Conservation (phyloP, 2,113 vertebrate genomes). For the Corythaixoides concolor region DNA sequence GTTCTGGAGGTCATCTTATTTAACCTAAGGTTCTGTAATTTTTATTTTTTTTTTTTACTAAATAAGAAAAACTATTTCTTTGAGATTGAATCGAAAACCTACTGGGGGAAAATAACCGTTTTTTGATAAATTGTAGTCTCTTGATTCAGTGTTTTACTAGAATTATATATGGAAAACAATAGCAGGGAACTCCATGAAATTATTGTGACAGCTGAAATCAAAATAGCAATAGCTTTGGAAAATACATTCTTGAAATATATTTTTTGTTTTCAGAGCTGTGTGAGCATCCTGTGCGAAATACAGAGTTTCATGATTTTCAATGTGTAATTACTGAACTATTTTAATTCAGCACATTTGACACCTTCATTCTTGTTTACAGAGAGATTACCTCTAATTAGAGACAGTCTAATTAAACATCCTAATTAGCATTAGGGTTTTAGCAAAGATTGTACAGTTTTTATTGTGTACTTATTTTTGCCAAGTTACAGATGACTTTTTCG, state of each 20-base stretch:
- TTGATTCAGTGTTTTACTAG: neutral
- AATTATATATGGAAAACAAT: constrained; percentile 27
- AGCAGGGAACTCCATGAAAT: constrained; percentile 34
- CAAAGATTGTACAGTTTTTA: neutral
- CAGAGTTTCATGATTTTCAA: neutral
- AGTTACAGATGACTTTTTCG: neutral
- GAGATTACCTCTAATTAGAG: constrained; percentile 34
- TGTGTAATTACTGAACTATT: neutral
- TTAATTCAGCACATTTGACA: neutral
- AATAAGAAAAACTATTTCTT: neutral
- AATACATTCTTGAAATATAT: neutral
- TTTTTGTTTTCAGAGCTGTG: neutral
- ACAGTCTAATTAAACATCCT: neutral
- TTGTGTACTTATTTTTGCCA: neutral
- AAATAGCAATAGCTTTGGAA: neutral
- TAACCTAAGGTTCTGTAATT: neutral
- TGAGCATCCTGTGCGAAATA: neutral
- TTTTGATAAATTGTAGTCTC: neutral
- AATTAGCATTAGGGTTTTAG: neutral
- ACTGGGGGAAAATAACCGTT: neutral
- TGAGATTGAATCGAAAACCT: neutral
- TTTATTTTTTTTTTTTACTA: neutral
- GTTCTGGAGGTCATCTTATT: neutral
- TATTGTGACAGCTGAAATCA: constrained; percentile 49
- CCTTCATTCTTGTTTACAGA: constrained; percentile 24